phyloP scores from a whole-genome alignment of 2,888 invertebrate genomes.

The Hypercompe scribonia region DNA sequence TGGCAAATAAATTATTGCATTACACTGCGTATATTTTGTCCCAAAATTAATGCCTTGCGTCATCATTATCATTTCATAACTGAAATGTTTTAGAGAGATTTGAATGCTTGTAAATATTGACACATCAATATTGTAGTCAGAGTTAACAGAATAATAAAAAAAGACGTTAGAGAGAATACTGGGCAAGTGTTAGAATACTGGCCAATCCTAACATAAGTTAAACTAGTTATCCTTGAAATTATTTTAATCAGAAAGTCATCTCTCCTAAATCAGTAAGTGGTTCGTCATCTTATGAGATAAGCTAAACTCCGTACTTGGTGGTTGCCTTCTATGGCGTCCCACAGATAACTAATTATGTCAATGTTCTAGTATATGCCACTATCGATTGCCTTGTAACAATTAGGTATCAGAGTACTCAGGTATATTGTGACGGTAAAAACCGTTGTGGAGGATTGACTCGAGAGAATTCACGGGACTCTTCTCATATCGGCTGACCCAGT shows the following conservation, averaged over 20 bases:
- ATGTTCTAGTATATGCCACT: constrained; percentile 20
- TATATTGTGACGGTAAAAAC: no score
- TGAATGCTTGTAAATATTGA: neutral
- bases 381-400: constrained; percentile 45
- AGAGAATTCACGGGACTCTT: no score
- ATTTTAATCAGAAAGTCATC: constrained; percentile 42
- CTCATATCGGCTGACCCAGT: no score
- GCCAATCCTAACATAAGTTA: neutral
- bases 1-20: neutral
- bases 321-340: constrained; percentile 36
- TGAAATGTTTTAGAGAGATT: neutral
- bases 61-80: neutral
- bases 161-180: no score
- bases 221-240: constrained; percentile 41
- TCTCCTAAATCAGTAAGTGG: constrained; percentile 29
- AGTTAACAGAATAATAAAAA: neutral
- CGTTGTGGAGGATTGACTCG: no score
- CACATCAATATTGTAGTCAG: neutral
- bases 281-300: constrained; percentile 56
- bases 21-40: neutral
- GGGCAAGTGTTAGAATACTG: neutral
- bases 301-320: constrained; percentile 44
- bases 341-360: constrained; percentile 32
- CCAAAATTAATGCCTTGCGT: neutral
- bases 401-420: constrained; percentile 33